Base-by-base conservation (phyloP, 2,888 invertebrate genomes). In the Eumerus sabulonum region DNA sequence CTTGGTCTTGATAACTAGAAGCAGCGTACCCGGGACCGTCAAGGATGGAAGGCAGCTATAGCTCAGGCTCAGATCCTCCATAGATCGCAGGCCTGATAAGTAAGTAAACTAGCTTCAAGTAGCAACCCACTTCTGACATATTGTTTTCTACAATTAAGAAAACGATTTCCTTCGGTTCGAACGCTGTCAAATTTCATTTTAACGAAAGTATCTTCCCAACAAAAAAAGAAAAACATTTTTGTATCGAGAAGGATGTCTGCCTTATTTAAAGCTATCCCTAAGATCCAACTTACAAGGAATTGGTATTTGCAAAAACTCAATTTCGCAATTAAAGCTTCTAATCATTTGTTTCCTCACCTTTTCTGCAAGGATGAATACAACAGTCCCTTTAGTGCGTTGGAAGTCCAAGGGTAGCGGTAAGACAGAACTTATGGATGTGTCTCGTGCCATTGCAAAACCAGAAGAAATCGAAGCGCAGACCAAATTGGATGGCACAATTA, bases 41-140 rank as follows among this genome's bases (percentile, higher is more conserved):
- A n/a, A n/a, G n/a, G n/a, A n/a, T n/a, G n/a, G n/a, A n/a, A n/a
- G n/a, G n/a, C n/a, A n/a, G n/a, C n/a, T n/a, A n/a, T n/a, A n/a
- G n/a, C n/a, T n/a, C n/a, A n/a, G n/a, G n/a, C n/a, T n/a, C n/a
- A n/a, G n/a, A n/a, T n/a, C n/a, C n/a, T n/a, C n/a, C n/a, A n/a
- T n/a, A n/a, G n/a, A n/a, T n/a, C n/a, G n/a, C n/a, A n/a, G 0
- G 96, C 95, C 82, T 92, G n/a, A n/a, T 92, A 82, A 96, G 90
- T 87, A 95, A 97, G 81, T n/a, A 90, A 0, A 95, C 97, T 0
- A 96, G 95, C 82, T 94, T 92, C 14, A 94, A 86, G 71, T 96
- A 91, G 62, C 94, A 93, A 83, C 95, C 93, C 0, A 95, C 93
- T 88, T 97, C 97, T 0, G 84, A 84, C 17, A 86, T 82, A 13